Evolutionary conservation across 1,140 invertebrate genomes (phyloP).

Genomic region (Drosophila simulans): DNA sequence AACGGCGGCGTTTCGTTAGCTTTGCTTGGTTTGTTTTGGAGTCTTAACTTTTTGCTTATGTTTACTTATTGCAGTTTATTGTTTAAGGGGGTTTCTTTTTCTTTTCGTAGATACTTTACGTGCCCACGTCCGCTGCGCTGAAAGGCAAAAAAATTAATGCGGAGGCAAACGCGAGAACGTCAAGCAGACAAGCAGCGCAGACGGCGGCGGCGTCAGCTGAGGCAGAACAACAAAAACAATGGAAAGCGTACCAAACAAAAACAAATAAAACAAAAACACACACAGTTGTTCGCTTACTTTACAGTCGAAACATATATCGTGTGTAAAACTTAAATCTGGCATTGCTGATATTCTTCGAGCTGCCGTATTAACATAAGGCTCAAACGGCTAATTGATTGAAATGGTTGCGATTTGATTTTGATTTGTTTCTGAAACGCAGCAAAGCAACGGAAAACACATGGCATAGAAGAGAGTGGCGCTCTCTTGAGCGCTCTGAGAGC

Average conservation of each 20-base stretch:
- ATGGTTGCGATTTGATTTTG: conserved; percentile 16
- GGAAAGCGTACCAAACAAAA: conserved; percentile 21
- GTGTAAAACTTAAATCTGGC: not conserved
- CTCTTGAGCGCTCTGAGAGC: conserved; percentile 4
- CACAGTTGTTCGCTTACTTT: conserved; percentile 1
- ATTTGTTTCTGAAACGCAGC: conserved; percentile 40
- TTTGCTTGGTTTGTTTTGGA: not conserved
- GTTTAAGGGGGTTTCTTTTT: conserved; percentile 4
- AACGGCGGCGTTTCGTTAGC: conserved; percentile 11
- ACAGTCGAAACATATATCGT: not conserved
- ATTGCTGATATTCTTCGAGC: conserved; percentile 2
- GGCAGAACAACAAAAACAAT: conserved; percentile 19
- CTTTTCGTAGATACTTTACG: conserved; percentile 20
- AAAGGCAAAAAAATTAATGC: conserved; percentile 78
- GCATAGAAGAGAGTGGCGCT: conserved; percentile 13
- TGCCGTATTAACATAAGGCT: conserved; percentile 18
- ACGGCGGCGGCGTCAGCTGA: conserved; percentile 20
- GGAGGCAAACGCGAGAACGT: conserved; percentile 28
- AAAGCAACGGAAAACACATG: conserved; percentile 26
- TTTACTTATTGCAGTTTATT: conserved; percentile 8
- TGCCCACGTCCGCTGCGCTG: conserved; percentile 61
- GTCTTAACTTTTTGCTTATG: not conserved
- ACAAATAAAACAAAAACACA: conserved; percentile 11
- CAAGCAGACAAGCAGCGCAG: conserved; percentile 27
- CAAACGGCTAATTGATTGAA: conserved; percentile 43